phyloP scores from a whole-genome alignment of 2,113 vertebrate genomes.

The Coryphaenoides rupestris region DNA sequence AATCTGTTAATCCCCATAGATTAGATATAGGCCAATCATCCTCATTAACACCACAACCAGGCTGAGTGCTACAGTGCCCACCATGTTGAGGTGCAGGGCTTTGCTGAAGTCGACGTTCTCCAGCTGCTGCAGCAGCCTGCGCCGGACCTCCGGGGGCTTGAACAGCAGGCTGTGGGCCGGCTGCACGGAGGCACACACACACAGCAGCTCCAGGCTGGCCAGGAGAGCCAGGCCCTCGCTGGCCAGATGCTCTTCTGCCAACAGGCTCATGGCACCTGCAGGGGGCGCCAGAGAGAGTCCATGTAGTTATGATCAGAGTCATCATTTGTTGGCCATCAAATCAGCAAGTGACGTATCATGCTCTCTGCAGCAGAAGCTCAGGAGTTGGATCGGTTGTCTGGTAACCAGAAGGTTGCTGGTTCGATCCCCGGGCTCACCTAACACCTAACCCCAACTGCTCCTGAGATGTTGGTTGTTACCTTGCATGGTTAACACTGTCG shows the following conservation, averaged over 20 bases:
- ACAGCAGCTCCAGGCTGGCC: slow-evolving; percentile 82
- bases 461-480: too few relatives aligned
- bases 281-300: background rate
- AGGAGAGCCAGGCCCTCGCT: slow-evolving; percentile 85
- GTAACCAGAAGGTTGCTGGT: too few relatives aligned
- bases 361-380: too few relatives aligned
- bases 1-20: too few relatives aligned
- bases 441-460: background rate
- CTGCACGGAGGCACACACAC: slow-evolving; percentile 75
- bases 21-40: background rate
- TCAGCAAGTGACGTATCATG: too few relatives aligned
- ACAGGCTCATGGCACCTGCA: slow-evolving; percentile 81
- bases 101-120: slow-evolving; percentile 76
- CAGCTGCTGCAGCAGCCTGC: slow-evolving; percentile 78
- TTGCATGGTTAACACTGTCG: too few relatives aligned
- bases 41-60: background rate
- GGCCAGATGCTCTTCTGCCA: slow-evolving; percentile 81
- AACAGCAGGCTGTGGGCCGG: slow-evolving; percentile 74
- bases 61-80: slow-evolving; percentile 55
- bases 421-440: too few relatives aligned
- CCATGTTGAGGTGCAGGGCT: slow-evolving; percentile 82
- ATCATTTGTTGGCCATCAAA: background rate
- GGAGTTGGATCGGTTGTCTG: too few relatives aligned
- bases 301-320: slow-evolving; percentile 1
- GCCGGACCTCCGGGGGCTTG: slow-evolving; percentile 80